Evolutionary conservation across 2,888 invertebrate species (phyloP).

Genomic region (Subacronicta megacephala): DNA sequence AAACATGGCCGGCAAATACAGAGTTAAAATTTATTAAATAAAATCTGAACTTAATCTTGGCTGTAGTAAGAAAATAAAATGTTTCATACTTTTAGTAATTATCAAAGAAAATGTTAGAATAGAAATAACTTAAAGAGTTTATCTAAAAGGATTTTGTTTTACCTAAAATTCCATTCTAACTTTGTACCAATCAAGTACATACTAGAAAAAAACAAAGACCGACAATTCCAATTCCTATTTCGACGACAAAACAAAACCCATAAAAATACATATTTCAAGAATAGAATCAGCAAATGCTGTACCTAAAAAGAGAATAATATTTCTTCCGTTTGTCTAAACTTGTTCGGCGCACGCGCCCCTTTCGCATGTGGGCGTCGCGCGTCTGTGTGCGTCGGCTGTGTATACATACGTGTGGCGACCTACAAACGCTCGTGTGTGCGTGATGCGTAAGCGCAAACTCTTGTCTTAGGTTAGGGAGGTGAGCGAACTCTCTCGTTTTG

Average conservation of each 20-base stretch:
- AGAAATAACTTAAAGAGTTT: too few relatives aligned
- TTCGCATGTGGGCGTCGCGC: slow-evolving; percentile 69
- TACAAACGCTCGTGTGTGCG: slow-evolving; percentile 72
- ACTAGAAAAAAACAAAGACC: slow-evolving; percentile 10
- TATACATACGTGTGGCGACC: slow-evolving; percentile 67
- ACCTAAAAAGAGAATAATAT: slow-evolving; percentile 88
- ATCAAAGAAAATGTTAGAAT: too few relatives aligned
- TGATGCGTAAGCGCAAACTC: slow-evolving; percentile 80
- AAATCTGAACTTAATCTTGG: too few relatives aligned
- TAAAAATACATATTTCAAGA: slow-evolving; percentile 62
- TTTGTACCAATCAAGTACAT: slow-evolving; percentile 5
- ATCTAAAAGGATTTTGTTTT: neutral
- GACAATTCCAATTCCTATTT: slow-evolving; percentile 28
- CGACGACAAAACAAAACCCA: slow-evolving; percentile 46
- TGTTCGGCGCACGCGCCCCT: slow-evolving; percentile 85
- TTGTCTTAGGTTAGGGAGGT: slow-evolving; percentile 90
- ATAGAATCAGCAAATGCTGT: slow-evolving; percentile 75
- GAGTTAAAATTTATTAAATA: too few relatives aligned
- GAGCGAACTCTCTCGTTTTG: slow-evolving; percentile 85
- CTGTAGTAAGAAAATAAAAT: too few relatives aligned
- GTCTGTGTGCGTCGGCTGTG: slow-evolving; percentile 61
- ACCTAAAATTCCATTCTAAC: neutral
- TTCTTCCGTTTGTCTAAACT: slow-evolving; percentile 89
- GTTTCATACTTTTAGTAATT: too few relatives aligned
- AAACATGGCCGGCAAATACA: too few relatives aligned